These are phyloP conservation scores for Telenomus remus DNA, from an alignment of 1,140 invertebrate genomes.

Conservation along the genomic window DNA sequence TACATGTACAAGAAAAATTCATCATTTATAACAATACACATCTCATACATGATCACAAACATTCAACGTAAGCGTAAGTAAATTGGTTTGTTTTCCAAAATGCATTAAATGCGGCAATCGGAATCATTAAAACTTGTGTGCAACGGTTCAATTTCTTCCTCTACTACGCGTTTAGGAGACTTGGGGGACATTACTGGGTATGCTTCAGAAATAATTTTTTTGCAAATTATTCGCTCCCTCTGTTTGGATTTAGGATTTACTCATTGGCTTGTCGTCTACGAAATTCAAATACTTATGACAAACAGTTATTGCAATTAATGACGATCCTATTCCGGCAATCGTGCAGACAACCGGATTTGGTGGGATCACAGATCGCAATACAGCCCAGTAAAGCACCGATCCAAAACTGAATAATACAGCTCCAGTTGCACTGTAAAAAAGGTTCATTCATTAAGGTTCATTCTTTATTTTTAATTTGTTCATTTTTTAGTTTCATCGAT, in stretches of 20 bases:
- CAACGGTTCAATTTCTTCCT: too few species aligned
- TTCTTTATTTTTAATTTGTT: slow-evolving; percentile 17
- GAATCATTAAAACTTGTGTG: too few species aligned
- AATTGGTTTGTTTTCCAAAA: too few species aligned
- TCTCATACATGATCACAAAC: neutral
- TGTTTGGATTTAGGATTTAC: slow-evolving; percentile 27
- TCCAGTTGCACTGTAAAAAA: slow-evolving; percentile 78
- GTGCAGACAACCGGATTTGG: slow-evolving; percentile 79
- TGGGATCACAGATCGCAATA: slow-evolving; percentile 81
- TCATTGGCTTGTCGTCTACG: slow-evolving; percentile 71
- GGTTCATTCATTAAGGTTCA: neutral
- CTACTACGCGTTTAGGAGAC: too few species aligned
- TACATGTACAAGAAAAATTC: slow-evolving; percentile 12
- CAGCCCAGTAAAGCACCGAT: slow-evolving; percentile 83
- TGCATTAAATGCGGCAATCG: too few species aligned
- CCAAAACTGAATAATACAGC: slow-evolving; percentile 82
- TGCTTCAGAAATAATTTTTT: neutral
- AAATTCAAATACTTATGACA: slow-evolving; percentile 78
- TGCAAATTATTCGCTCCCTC: neutral
- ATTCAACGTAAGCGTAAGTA: too few species aligned
- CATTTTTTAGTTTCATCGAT: too few species aligned
- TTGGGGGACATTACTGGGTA: too few species aligned
- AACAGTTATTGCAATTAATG: slow-evolving; percentile 77
- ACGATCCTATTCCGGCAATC: slow-evolving; percentile 78
- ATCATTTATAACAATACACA: slow-evolving; percentile 14